Evolutionary conservation across 2,888 invertebrate genomes (phyloP).

Genomic region (Synergus gifuensis): DNA sequence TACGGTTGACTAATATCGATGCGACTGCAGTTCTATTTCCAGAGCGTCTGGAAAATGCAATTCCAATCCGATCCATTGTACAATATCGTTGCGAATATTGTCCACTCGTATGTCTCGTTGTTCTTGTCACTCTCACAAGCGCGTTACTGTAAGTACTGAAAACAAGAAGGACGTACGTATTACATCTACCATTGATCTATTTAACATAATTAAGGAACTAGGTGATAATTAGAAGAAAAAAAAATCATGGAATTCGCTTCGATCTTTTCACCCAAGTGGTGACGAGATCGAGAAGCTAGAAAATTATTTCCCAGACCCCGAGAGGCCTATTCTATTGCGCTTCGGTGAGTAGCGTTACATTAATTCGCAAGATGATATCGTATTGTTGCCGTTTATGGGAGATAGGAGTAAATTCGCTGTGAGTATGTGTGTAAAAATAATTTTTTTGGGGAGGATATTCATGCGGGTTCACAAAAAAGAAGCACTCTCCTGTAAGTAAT

Average conservation of each 20-base stretch:
- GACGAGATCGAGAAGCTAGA: conserved; percentile 40
- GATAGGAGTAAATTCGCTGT: conserved; percentile 66
- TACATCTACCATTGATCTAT: conserved; percentile 74
- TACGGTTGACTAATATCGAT: conserved; percentile 68
- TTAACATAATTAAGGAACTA: conserved; percentile 73
- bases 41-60: conserved; percentile 78
- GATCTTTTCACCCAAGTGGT: conserved; percentile 25
- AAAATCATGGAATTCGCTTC: conserved; percentile 49
- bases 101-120: conserved; percentile 76
- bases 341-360: conserved; percentile 73
- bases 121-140: conserved; percentile 76
- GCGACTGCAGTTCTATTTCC: conserved; percentile 77
- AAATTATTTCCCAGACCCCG: conserved; percentile 54
- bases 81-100: conserved; percentile 77
- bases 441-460: conserved; percentile 25
- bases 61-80: conserved; percentile 77
- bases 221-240: conserved; percentile 68
- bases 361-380: conserved; percentile 66
- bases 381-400: conserved; percentile 63
- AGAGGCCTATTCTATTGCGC: conserved; percentile 58
- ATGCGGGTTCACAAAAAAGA: conserved; percentile 57
- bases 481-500: conserved; percentile 75
- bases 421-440: conserved; percentile 71
- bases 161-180: conserved; percentile 77
- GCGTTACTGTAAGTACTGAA: conserved; percentile 78